Percentiles rank a stretch among this genome's conserved stretches.
These are phyloP conservation scores for Pithys albifrons DNA, from an alignment of 2,113 vertebrate genomes.

Conservation along the genomic window DNA sequence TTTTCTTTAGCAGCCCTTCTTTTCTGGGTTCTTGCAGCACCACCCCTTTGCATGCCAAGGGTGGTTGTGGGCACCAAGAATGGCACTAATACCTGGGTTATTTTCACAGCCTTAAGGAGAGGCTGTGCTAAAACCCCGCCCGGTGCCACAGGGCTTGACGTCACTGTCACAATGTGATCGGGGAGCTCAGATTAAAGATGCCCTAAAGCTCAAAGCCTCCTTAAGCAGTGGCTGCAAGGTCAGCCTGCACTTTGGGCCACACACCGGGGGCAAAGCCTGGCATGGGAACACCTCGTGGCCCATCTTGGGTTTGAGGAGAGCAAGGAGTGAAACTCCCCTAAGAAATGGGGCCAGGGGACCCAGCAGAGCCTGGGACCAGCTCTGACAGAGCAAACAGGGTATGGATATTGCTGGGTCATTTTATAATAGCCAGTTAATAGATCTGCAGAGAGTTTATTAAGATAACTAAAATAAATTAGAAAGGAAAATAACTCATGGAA, in stretches of 20 bases:
- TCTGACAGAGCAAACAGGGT: neutral
- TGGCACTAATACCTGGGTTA: neutral
- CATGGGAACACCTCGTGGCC: neutral
- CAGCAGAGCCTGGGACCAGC: neutral
- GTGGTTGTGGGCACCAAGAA: no score
- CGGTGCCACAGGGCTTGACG: neutral
- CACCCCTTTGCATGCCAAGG: neutral
- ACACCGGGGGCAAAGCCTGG: rapidly evolving
- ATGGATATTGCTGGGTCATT: neutral
- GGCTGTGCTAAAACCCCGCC: neutral
- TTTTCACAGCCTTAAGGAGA: neutral
- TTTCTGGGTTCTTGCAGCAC: neutral
- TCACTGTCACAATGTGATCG: rapidly evolving
- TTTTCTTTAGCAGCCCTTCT: neutral
- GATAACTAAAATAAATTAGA: neutral
- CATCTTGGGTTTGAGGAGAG: neutral
- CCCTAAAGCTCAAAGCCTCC: neutral
- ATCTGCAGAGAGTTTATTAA: neutral
- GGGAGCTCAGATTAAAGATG: neutral
- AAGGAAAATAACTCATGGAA: neutral
- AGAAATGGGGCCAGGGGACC: rapidly evolving
- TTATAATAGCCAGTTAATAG: neutral
- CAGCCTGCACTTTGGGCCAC: neutral
- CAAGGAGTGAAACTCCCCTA: neutral
- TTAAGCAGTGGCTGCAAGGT: neutral